Conservation (phyloP, 1,140 invertebrate genomes). For the Drosophila parabipectinata region DNA sequence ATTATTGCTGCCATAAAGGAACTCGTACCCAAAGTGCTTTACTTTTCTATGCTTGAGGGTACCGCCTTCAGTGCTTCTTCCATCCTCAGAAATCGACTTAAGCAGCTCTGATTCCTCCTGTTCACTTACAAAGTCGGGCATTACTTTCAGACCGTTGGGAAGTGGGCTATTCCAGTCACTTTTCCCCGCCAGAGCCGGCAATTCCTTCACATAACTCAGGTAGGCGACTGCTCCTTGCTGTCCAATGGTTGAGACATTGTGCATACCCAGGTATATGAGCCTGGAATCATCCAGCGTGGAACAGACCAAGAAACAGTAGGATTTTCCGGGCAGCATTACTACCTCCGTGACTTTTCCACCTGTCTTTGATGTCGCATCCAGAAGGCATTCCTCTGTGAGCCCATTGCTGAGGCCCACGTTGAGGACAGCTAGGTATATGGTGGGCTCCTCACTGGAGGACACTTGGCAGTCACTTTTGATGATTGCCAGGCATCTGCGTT, state of each 20-base stretch:
- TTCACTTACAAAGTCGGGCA: constrained; percentile 90
- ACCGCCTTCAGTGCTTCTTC: constrained; percentile 69
- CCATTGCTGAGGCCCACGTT: constrained; percentile 92
- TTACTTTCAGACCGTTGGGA: constrained; percentile 90
- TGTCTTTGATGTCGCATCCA: constrained; percentile 84
- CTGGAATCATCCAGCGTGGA: constrained; percentile 84
- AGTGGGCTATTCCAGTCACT: constrained; percentile 57
- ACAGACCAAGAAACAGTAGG: constrained; percentile 90
- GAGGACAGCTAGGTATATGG: constrained; percentile 54
- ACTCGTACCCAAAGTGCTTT: constrained; percentile 97
- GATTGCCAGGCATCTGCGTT: constrained; percentile 65
- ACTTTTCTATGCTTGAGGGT: constrained; percentile 94
- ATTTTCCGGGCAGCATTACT: constrained; percentile 89
- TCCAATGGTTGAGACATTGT: constrained; percentile 85
- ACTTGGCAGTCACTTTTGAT: constrained; percentile 66
- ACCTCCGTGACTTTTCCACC: constrained; percentile 86
- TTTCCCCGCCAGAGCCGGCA: constrained; percentile 57
- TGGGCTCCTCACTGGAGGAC: constrained; percentile 64
- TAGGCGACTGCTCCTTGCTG: constrained; percentile 86
- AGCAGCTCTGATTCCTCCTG: constrained; percentile 90
- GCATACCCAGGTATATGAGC: constrained; percentile 85
- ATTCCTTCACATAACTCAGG: constrained; percentile 85
- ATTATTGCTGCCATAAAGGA: constrained; percentile 95
- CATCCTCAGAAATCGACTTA: constrained; percentile 85
- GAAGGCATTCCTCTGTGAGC: constrained; percentile 87